Evolutionary conservation across 2,797 vertebrate genomes (phyloP).

Genomic region (Melopsittacus undulatus): DNA sequence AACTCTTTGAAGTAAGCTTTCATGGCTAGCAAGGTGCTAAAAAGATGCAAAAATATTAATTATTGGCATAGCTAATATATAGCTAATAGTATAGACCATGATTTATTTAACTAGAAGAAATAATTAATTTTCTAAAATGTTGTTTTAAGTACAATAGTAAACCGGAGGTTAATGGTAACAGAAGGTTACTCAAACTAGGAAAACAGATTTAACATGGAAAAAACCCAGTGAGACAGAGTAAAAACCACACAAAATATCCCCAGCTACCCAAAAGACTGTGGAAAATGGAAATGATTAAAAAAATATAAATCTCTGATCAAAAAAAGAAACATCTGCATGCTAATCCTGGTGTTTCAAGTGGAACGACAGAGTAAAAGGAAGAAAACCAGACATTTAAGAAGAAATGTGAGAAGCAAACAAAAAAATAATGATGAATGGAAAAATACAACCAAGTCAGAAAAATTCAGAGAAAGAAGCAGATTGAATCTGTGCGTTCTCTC

Average conservation of each 20-base stretch:
- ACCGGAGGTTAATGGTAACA: not conserved
- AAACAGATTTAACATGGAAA: not conserved
- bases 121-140: not conserved
- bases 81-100: not conserved
- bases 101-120: not conserved
- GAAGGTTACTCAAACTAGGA: constrained; percentile 7
- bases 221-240: not conserved
- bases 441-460: constrained; percentile 56
- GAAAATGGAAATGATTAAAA: constrained; percentile 52
- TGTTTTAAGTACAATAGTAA: not conserved
- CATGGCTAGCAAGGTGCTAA: not conserved
- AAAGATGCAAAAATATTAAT: not conserved
- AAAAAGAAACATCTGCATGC: constrained; percentile 66
- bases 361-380: constrained; percentile 45
- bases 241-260: constrained; percentile 43
- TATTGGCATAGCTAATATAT: not conserved
- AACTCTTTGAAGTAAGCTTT: not conserved
- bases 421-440: constrained; percentile 57
- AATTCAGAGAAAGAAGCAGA: constrained; percentile 61
- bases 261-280: constrained; percentile 31
- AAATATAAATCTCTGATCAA: constrained; percentile 10
- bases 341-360: constrained; percentile 69
- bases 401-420: constrained; percentile 52
- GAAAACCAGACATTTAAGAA: constrained; percentile 8
- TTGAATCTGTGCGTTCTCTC: constrained; percentile 33